Base-by-base conservation (phyloP, 2,797 vertebrate genomes). In the Rachycentron canadum region DNA sequence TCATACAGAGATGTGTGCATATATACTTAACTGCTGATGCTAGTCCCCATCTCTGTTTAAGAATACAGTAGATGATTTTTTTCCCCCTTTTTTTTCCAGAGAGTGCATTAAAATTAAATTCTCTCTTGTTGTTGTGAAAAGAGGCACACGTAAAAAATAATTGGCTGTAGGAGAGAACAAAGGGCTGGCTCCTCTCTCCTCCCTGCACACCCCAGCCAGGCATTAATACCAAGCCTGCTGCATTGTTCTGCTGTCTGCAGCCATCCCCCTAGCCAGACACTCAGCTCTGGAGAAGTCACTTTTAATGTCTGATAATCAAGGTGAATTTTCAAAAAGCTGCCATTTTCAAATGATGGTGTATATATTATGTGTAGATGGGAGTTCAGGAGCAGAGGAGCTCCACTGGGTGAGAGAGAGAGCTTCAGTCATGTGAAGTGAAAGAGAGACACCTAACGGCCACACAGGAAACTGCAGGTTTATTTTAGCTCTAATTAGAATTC, bases 251-350 rank as follows among this genome's bases (percentile, higher is more conserved):
- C 96, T 96, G 96, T 97, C 97, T 97, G 96, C 95, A 96, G 95
- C 95, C 95, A 94, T 96, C 95, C 96, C 95, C 94, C 96, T 95
- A 96, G 96, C 96, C 96, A 97, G 96, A 96, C 96, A 97, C 96
- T 96, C 96, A 95, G 96, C 94, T 93, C 94, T 90, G 95, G 95
- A 96, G 95, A 96, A 96, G 95, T 96, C 96, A 96, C 95, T 96
- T 96, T 96, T 96, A 96, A 96, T 97, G 96, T 97, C 96, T 97
- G 96, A 96, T 97, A 96, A 97, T 97, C 96, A 97, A 97, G 96
- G 96, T 97, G 96, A 96, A 97, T 97, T 96, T 97, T 97, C 96
- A 97, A 96, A 96, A 97, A 96, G 96, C 95, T 97, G 96, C 96
- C 96, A 97, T 98, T 98, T 98, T 97, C 96, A 96, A 97, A 97